A percentile compares a stretch with the other conserved stretches of the same genome.
Evolutionary conservation across 37 sponge, comb jelly and placozoan genomes (phyloP).

Genomic region (Tethya wilhelma): DNA sequence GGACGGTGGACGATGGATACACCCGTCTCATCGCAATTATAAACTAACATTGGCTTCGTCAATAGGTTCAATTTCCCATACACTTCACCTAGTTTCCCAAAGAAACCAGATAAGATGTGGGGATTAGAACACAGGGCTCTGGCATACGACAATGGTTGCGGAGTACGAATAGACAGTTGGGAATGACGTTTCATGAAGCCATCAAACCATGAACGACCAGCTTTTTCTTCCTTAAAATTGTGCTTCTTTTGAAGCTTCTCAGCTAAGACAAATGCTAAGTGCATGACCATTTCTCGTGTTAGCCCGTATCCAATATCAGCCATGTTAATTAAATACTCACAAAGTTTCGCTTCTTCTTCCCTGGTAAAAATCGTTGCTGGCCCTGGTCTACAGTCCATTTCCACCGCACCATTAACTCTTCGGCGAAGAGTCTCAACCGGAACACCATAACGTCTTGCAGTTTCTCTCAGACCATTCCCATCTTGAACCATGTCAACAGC

Average conservation of each 20-base stretch:
- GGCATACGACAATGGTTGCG: conserved; percentile 60
- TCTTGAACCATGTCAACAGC: conserved; percentile 29
- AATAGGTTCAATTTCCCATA: conserved; percentile 54
- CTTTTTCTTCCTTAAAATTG: conserved; percentile 43
- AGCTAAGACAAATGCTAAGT: conserved; percentile 34
- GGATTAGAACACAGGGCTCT: conserved; percentile 44
- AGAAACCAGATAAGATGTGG: conserved; percentile 45
- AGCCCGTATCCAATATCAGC: conserved; percentile 58
- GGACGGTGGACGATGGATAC: conserved; percentile 39
- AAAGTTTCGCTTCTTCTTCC: conserved; percentile 43
- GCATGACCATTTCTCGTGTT: conserved; percentile 47
- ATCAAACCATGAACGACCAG: conserved; percentile 65
- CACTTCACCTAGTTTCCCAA: conserved; percentile 54
- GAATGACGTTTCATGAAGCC: conserved; percentile 31
- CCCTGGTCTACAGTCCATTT: conserved; percentile 56
- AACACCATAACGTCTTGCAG: conserved; percentile 28
- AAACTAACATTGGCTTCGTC: conserved; percentile 67
- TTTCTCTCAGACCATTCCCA: conserved; percentile 56
- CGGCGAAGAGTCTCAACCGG: conserved; percentile 54
- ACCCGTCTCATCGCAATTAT: conserved; percentile 57
- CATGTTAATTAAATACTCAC: conserved; percentile 44
- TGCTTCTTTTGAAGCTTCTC: conserved; percentile 25
- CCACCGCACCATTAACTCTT: conserved; percentile 14
- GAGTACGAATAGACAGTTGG: conserved; percentile 34
- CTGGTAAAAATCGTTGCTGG: conserved; percentile 47